Evolutionary conservation across 2,797 vertebrate species (phyloP).

Genomic region (Calcarius lapponicus): DNA sequence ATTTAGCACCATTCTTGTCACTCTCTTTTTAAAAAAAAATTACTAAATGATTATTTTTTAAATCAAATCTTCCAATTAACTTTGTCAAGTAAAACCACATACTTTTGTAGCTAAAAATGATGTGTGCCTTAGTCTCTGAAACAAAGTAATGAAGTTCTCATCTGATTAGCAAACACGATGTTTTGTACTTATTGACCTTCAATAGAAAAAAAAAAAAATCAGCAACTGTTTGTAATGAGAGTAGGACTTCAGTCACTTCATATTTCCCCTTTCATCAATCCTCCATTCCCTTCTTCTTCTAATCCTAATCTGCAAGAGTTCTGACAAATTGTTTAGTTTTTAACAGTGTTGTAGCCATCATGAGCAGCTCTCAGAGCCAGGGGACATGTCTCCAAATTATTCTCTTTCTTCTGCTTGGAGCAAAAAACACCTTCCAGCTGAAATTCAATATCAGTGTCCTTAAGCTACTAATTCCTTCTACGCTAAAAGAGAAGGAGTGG

Average conservation of each 20-base stretch:
- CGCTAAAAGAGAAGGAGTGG: background rate
- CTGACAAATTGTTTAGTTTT: background rate
- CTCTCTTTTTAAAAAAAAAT: background rate
- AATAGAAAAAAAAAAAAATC: background rate
- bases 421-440: background rate
- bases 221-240: background rate
- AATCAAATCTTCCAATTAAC: background rate
- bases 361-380: background rate
- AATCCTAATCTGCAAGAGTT: background rate
- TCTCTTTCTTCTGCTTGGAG: background rate
- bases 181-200: background rate
- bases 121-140: background rate
- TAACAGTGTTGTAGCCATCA: rapidly evolving
- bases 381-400: background rate
- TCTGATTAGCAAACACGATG: background rate
- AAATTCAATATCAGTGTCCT: conserved; percentile 13
- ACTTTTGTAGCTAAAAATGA: background rate
- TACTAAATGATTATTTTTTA: background rate
- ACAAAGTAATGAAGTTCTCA: background rate
- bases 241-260: background rate
- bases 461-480: background rate
- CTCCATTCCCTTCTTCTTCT: background rate
- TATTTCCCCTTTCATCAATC: background rate
- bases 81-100: background rate
- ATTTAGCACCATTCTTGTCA: background rate